Evolutionary conservation across 2,113 vertebrate species (phyloP).

Genomic region (Podiceps cristatus): DNA sequence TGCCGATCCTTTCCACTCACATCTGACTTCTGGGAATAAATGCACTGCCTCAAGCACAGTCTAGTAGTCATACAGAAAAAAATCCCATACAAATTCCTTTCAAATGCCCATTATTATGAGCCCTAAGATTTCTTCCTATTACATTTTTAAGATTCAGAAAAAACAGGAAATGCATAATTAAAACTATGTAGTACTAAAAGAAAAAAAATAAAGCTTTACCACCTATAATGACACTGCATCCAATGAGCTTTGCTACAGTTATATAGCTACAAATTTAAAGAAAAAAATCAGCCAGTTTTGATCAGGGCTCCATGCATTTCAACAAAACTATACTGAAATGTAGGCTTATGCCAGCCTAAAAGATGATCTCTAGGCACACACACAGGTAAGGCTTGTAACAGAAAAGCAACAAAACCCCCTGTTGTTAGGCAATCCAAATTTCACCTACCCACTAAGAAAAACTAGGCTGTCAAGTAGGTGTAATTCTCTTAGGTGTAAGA

Average conservation of each 20-base stretch:
- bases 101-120: background rate
- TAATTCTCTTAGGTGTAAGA: background rate
- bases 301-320: background rate
- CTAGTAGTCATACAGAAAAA: background rate
- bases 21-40: constrained; percentile 29
- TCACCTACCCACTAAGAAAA: background rate
- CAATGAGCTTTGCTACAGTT: background rate
- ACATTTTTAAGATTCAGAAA: background rate
- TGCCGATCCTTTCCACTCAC: background rate
- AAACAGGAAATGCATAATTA: background rate
- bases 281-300: background rate
- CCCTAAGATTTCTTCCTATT: background rate
- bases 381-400: background rate
- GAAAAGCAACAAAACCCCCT: background rate
- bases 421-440: background rate
- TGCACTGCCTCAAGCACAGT: background rate
- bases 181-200: background rate
- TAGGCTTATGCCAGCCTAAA: background rate
- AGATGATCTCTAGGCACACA: background rate
- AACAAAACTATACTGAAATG: background rate
- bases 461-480: background rate
- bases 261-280: background rate
- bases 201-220: background rate
- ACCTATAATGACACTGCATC: background rate
- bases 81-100: background rate